A percentile compares a stretch with the other conserved stretches of the same genome.
Evolutionary conservation across 2,888 invertebrate genomes (phyloP).

Genomic region (Latrodectus hesperus): DNA sequence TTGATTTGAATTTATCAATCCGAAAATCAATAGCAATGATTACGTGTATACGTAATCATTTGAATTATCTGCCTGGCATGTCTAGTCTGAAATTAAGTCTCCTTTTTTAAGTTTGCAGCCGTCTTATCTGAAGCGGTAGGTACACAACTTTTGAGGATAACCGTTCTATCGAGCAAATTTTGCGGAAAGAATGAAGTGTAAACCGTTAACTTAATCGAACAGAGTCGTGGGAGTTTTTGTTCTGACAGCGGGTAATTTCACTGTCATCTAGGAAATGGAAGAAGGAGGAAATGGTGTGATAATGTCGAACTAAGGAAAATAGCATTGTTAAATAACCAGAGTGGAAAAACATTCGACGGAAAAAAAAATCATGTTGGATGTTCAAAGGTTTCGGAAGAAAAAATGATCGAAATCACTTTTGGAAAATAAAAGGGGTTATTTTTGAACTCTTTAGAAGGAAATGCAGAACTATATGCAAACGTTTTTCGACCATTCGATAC

Average conservation of each 20-base stretch:
- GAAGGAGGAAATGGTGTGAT: conserved; percentile 4
- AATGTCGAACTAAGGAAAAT: conserved; percentile 4
- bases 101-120: no score
- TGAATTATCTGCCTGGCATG: no score
- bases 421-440: neutral
- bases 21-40: no score
- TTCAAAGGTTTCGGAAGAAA: neutral
- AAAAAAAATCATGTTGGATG: neutral
- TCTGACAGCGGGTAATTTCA: neutral
- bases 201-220: neutral
- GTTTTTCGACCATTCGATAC: neutral
- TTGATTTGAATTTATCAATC: no score
- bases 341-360: neutral
- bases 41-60: no score
- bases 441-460: neutral
- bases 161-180: no score
- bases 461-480: neutral
- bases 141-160: no score
- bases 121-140: no score
- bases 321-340: conserved; percentile 32
- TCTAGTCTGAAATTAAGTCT: no score
- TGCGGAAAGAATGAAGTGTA: neutral
- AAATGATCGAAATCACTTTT: neutral
- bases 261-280: conserved; percentile 1
- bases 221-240: neutral